These are phyloP conservation scores for Nomada lathburiana DNA, from an alignment of 2,888 invertebrate genomes.

Conservation along the genomic window DNA sequence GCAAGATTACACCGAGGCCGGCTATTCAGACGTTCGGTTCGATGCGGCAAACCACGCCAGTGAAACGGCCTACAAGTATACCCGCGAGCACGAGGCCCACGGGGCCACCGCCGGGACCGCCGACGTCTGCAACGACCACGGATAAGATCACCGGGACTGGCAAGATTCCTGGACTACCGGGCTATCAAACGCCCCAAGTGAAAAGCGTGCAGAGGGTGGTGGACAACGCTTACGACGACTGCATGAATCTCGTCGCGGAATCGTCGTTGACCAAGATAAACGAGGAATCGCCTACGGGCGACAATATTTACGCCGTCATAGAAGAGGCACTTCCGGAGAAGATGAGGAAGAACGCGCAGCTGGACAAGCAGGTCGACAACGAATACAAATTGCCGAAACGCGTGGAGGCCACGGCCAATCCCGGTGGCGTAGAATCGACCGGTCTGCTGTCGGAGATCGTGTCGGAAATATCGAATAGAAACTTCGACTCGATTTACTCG, in stretches of 20 bases:
- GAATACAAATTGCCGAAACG: conserved; percentile 85
- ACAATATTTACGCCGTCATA: conserved; percentile 95
- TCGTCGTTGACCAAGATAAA: conserved; percentile 88
- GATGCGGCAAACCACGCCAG: conserved; percentile 89
- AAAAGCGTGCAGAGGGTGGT: conserved; percentile 74
- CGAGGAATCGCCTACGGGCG: conserved; percentile 87
- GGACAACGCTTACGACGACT: conserved; percentile 90
- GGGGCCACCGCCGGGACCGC: conserved; percentile 91
- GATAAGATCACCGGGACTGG: conserved; percentile 72
- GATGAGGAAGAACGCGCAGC: conserved; percentile 66
- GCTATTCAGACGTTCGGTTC: conserved; percentile 92
- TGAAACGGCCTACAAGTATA: conserved; percentile 91
- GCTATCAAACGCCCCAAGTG: conserved; percentile 86
- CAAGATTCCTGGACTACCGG: conserved; percentile 85
- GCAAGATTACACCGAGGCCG: conserved; percentile 85
- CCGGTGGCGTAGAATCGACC: conserved; percentile 87
- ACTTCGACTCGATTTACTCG: conserved; percentile 94
- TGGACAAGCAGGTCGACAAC: conserved; percentile 77
- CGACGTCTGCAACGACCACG: conserved; percentile 81
- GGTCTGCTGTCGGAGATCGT: conserved; percentile 94
- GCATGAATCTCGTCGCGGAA: conserved; percentile 88
- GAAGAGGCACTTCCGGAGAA: conserved; percentile 89
- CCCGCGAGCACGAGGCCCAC: conserved; percentile 89
- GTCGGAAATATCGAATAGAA: conserved; percentile 93
- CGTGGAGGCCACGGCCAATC: conserved; percentile 83